Conservation (phyloP, 30 jellyfish, hydroid and myxozoan species). For the Aurelia coerulea region DNA sequence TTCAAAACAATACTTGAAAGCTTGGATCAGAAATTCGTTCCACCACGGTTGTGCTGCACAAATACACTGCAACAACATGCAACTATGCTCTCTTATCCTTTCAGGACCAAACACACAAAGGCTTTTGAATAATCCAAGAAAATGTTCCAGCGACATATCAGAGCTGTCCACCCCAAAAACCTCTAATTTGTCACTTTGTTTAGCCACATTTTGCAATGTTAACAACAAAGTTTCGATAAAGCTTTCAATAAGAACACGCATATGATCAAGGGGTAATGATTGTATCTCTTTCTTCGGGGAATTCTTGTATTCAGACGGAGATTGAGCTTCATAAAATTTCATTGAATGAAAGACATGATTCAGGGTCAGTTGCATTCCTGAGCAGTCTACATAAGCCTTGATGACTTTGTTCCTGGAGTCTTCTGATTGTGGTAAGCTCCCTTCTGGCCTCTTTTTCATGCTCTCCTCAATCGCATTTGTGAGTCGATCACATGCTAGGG, state of each 20-base stretch:
- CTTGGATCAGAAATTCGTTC: constrained; percentile 63
- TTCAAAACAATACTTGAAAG: constrained; percentile 64
- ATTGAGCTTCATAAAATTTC: constrained; percentile 32
- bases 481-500: constrained; percentile 80
- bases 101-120: constrained; percentile 75
- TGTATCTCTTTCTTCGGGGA: not conserved
- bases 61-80: constrained; percentile 57
- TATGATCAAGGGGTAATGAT: constrained; percentile 36
- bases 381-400: constrained; percentile 58
- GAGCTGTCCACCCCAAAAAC: constrained; percentile 1
- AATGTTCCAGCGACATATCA: constrained; percentile 43
- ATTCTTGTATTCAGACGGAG: not conserved
- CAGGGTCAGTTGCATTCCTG: constrained; percentile 50
- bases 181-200: not conserved
- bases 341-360: constrained; percentile 58
- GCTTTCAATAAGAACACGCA: constrained; percentile 72
- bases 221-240: constrained; percentile 45
- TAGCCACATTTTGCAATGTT: constrained; percentile 14
- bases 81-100: constrained; percentile 57
- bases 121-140: constrained; percentile 54
- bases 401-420: not conserved
- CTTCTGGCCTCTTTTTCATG: not conserved
- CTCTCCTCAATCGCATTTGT: constrained; percentile 12
- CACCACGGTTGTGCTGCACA: constrained; percentile 81
- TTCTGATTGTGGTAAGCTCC: constrained; percentile 7